Base-by-base conservation (phyloP, 2,888 invertebrate genomes). In the Scaeva pyrastri region DNA sequence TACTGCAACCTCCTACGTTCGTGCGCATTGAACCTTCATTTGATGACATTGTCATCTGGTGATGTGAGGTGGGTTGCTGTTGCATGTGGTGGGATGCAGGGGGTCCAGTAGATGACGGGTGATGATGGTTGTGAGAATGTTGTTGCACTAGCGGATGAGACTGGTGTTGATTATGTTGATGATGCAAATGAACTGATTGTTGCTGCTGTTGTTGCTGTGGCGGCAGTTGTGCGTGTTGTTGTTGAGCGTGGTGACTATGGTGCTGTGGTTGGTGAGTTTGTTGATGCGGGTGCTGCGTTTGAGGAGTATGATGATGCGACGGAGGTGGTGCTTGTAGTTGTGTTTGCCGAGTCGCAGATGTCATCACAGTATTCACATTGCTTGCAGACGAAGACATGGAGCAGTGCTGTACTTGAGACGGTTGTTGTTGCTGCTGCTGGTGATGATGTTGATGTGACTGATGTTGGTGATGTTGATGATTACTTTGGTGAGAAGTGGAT, bases 231-330 rank as follows among this genome's bases (percentile, higher is more conserved):
- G 68, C 74, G 5, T 80, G 85, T n/a, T 82, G 83, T 26, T 87
- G 87, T 12, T 82, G 88, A 71, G 73, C 80, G 74, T 82, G 89
- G 72, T 88, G 88, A 77, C 84, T 90, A 88, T 89, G 91, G 89
- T 90, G 91, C 90, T 91, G 91, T 89, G 90, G 89, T n/a, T 81
- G 77, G 21, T 86, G 86, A 12, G 68, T 16, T 31, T 85, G 85
- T 39, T 80, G 85, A 16, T 78, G 83, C 11, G 55, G 60, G 7
- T 78, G 83, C 16, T 78, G 83, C 41, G 68, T 8, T 26, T 68
- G 82, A n/a, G 52, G 26, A 23, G 21, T 19, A 31, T 76, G 76
- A 43, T 82, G 76, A 14, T 84, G 84, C 2, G 41, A 68, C 3
- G 16, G 62, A 41, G 60, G 75, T 60, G 58, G 72, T 10, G 31